Conservation (phyloP, 2,113 vertebrate species). For the Tetrax tetrax region DNA sequence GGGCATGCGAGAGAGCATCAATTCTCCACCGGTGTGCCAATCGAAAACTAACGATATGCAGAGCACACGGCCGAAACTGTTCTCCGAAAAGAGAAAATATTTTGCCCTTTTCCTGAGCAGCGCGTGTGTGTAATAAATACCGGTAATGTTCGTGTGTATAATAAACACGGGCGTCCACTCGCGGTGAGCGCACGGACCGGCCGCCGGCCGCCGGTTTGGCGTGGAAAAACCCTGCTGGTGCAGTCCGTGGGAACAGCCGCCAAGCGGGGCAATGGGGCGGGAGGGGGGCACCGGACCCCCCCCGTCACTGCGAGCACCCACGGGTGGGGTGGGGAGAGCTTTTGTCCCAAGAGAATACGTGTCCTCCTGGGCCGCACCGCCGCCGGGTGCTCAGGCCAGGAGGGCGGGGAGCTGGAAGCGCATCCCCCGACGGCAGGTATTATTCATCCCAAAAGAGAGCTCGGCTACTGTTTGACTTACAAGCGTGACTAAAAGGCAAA, state of each 20-base stretch:
- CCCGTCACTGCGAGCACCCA: neutral
- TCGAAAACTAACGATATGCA: neutral
- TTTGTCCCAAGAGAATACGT: neutral
- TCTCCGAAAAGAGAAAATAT: neutral
- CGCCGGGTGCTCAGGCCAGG: neutral
- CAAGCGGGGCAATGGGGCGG: neutral
- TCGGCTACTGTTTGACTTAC: slow-evolving; percentile 25
- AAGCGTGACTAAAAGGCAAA: slow-evolving; percentile 65
- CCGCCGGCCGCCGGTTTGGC: neutral
- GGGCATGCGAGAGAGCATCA: no score
- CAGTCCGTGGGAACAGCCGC: neutral
- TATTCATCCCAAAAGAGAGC: neutral
- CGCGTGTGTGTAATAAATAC: neutral
- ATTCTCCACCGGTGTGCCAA: neutral
- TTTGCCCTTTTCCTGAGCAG: neutral
- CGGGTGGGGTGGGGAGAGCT: fast-evolving
- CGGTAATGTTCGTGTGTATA: neutral
- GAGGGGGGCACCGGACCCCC: no score
- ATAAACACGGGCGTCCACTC: neutral
- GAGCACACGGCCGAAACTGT: neutral
- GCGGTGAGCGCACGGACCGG: neutral
- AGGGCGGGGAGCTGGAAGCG: neutral
- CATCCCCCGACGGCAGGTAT: slow-evolving; percentile 39
- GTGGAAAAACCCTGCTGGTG: neutral
- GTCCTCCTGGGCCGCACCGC: neutral